Evolutionary conservation across 2,888 invertebrate genomes (phyloP).

Genomic region (Falcaria lacertinaria): DNA sequence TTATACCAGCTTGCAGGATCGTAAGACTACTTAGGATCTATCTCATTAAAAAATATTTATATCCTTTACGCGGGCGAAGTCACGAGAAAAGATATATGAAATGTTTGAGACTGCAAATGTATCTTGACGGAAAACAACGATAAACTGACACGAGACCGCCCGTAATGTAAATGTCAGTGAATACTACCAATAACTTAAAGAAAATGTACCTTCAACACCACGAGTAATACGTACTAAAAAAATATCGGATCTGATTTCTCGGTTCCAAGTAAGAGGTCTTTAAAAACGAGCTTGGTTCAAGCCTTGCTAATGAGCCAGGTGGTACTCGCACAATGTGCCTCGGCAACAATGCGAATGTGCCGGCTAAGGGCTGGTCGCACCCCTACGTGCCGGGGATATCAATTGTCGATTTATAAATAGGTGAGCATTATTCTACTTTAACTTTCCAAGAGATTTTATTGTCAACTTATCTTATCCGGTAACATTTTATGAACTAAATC

Average conservation of each 20-base stretch:
- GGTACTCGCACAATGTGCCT: slow-evolving; percentile 59
- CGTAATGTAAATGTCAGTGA: too few species aligned
- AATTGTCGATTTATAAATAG: slow-evolving; percentile 22
- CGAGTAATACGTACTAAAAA: neutral
- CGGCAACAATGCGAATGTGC: slow-evolving; percentile 51
- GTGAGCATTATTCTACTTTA: neutral
- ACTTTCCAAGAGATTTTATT: neutral
- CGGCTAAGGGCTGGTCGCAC: slow-evolving; percentile 43
- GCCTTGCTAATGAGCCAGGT: slow-evolving; percentile 70
- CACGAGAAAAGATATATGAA: too few species aligned
- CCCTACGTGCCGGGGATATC: slow-evolving; percentile 26
- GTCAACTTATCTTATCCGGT: neutral
- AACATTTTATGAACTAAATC: too few species aligned
- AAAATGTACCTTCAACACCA: too few species aligned
- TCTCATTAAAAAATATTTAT: too few species aligned
- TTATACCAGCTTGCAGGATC: too few species aligned
- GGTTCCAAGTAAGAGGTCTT: slow-evolving; percentile 20
- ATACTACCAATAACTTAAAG: too few species aligned
- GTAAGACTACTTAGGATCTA: too few species aligned
- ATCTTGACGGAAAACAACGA: too few species aligned
- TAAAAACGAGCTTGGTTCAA: slow-evolving; percentile 30
- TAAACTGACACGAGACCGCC: too few species aligned
- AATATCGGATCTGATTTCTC: neutral
- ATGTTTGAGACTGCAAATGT: too few species aligned
- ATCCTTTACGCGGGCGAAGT: too few species aligned